Base-by-base conservation (phyloP, 2,113 vertebrate species). In the Erpornis zantholeuca region DNA sequence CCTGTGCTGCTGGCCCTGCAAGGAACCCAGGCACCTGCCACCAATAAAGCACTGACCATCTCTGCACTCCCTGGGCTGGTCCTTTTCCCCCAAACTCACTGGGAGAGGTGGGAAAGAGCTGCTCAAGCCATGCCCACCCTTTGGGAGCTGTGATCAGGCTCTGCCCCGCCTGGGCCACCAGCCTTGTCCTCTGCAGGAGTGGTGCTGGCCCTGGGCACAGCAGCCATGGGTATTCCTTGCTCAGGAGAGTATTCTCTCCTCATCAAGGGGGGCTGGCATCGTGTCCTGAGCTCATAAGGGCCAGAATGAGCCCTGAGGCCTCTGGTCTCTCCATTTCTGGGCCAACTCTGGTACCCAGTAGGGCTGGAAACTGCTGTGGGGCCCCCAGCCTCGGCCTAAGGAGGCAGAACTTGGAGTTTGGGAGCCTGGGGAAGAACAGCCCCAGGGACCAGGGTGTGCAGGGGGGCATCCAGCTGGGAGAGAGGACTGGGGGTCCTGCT, bases 1-100 rank as follows among this genome's bases (percentile, higher is more conserved):
- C 54, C 42, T 52, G 47, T 27, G 38, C 47, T 76, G 40, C 25
- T 49, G 61, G 65, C n/a, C 75, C 42, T 63, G 56, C n/a, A 20
- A 44, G 68, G 35, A 21, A 22, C 19, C 29, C 2, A 16, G 36
- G 36, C 54, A 9, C 28, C n/a, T 49, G 23, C 22, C 56, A 28
- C 73, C 40, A 97, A 90, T 97, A 97, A 95, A 97, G 68, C 45
- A n/a, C 63, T 1, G 4, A 70, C 25, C 9, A 8, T 29, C 16
- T 69, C 71, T 86, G 59, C 61, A 15, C 10, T 42, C 22, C n/a
- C 12, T 36, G 13, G 54, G 24, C 72, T 72, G 50, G 2, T 88
- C 15, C 6, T 66, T 4, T 71, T 5, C 0, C 15, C 24, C 33
- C 4, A 12, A 0, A 42, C 14, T 36, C 20, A 1, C 10, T 10